Base-by-base conservation (phyloP, 2,113 vertebrate species). In the Suricata suricatta region DNA sequence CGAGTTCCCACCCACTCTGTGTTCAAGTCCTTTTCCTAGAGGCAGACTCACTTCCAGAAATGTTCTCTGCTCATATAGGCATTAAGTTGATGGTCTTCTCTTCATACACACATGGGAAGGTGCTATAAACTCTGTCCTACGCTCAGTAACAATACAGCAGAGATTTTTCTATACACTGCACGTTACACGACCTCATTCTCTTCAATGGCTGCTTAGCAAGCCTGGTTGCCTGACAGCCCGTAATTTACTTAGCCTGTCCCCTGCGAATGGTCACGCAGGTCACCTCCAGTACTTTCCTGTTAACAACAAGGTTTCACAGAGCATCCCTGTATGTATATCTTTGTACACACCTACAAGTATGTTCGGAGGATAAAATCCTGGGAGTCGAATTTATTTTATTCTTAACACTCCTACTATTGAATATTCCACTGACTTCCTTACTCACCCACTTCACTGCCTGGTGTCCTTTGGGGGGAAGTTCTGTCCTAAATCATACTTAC, bases 1-100 rank as follows among this genome's bases (percentile, higher is more conserved):
- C 8, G 23, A 3, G 72, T 60, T 93, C 19, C 88, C 54, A 17
- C 50, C 50, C 88, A 92, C 41, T 2, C 2, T 41, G 21, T 60
- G 69, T 77, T 66, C 88, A 87, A 41, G 33, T 60, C 21, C 54
- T 88, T 5, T 80, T 66, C 93, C 90, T 90, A 54, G 94, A 92
- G 92, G 74, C 84, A 90, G 69, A 85, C 79, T 41, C 3, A 13
- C 2, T 98, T 72, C 93, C 72, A 86, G 97, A 94, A 92, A 29
- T 41, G 25, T 47, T 74, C 76, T 88, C 74, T 41, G 71, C 33
- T 23, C 92, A 17, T 8, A n/a, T 33, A 86, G 72, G 77, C 38
- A 0, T 84, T 63, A 29, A 54, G 21, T 13, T 54, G 63, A 33
- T 54, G 66, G 60, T 17, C 27, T 63, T 63, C 38, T 76, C 81